Conservation (phyloP, 2,113 vertebrate species). For the Globicephala melas region DNA sequence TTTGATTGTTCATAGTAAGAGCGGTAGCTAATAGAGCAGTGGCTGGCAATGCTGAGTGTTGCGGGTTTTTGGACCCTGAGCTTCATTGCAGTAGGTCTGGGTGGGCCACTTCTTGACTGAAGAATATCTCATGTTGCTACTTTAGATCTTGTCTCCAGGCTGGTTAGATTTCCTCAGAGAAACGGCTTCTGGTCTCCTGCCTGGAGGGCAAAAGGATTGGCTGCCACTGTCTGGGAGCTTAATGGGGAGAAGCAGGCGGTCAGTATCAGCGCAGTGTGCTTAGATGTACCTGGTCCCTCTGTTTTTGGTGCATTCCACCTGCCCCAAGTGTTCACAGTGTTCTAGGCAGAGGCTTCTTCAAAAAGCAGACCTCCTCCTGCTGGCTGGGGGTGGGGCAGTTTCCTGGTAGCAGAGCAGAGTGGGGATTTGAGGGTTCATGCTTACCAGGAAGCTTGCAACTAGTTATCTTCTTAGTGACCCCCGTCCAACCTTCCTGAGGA, state of each 20-base stretch:
- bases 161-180: background rate
- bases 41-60: background rate
- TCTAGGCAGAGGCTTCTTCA: background rate
- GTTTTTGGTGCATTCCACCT: background rate
- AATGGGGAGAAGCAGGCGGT: background rate
- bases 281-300: background rate
- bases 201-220: background rate
- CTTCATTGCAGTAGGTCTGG: background rate
- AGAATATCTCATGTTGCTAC: background rate
- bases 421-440: background rate
- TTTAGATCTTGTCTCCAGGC: too few species aligned
- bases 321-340: background rate
- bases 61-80: background rate
- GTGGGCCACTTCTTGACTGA: background rate
- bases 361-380: background rate
- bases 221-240: background rate
- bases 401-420: background rate
- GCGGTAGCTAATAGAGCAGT: accelerated
- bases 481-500: background rate
- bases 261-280: background rate
- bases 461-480: background rate
- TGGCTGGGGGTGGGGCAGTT: too few species aligned
- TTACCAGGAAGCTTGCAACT: background rate
- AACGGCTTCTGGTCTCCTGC: background rate
- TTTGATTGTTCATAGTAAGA: background rate